phyloP scores from a whole-genome alignment of 2,797 vertebrate genomes.

The Alfaro cultratus region DNA sequence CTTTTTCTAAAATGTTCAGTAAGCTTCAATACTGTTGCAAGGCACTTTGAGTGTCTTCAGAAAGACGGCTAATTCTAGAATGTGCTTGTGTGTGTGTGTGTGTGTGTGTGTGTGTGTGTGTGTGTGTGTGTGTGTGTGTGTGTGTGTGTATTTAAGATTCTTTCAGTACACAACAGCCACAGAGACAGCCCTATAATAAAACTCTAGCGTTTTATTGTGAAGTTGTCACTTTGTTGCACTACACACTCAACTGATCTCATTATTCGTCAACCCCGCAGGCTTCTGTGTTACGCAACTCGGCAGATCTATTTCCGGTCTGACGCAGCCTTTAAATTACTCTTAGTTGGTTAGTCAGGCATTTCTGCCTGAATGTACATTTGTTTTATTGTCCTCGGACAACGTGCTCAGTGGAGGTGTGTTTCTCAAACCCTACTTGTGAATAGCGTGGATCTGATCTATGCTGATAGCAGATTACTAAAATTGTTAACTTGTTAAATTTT shows the following conservation, averaged over 20 bases:
- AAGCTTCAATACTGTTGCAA: neutral
- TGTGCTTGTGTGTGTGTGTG: neutral
- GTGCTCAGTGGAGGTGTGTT: neutral
- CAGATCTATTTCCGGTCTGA: neutral
- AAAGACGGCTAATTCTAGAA: neutral
- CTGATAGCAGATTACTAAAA: neutral
- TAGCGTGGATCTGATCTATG: neutral
- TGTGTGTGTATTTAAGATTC: neutral
- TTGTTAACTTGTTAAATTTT: neutral
- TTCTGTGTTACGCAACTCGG: neutral
- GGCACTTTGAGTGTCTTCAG: neutral
- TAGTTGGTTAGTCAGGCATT: neutral
- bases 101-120: neutral
- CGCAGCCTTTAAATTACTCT: neutral
- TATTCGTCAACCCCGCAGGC: neutral
- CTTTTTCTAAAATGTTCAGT: neutral
- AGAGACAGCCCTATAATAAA: neutral
- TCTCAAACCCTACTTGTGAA: neutral
- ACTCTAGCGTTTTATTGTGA: neutral
- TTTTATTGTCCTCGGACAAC: neutral
- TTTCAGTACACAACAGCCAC: neutral
- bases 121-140: neutral
- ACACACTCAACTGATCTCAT: constrained; percentile 9
- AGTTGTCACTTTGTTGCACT: constrained; percentile 5
- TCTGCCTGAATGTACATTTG: neutral